Conservation (phyloP, 2,113 vertebrate species). For the Syrrhaptes paradoxus region DNA sequence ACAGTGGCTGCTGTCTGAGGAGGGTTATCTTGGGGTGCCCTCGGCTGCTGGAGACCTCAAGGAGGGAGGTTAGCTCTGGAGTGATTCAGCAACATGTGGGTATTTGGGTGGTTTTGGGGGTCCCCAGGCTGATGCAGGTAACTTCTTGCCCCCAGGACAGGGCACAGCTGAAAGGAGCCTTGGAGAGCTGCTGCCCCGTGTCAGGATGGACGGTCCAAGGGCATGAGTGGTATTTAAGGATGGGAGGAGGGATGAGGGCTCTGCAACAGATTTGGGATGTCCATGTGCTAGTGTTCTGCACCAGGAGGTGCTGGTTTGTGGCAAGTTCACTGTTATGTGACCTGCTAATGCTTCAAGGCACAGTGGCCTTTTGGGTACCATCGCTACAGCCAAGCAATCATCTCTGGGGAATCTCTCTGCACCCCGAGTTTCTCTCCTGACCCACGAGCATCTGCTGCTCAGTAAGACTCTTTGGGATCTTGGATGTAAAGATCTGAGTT, state of each 20-base stretch:
- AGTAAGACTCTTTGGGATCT: neutral
- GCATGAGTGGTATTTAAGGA: neutral
- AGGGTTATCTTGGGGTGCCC: fast-evolving
- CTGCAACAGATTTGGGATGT: neutral
- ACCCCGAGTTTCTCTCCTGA: neutral
- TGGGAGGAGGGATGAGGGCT: neutral
- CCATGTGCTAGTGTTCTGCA: neutral
- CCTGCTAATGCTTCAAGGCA: fast-evolving
- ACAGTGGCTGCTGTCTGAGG: neutral
- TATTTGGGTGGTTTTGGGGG: neutral
- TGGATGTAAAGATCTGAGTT: neutral
- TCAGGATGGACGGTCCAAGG: fast-evolving
- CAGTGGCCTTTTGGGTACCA: neutral
- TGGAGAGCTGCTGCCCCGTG: neutral
- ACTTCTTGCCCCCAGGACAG: neutral
- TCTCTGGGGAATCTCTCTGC: neutral
- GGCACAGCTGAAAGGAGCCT: neutral
- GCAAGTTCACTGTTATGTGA: fast-evolving
- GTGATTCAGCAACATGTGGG: conserved; percentile 18
- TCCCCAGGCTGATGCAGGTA: neutral
- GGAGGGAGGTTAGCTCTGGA: neutral
- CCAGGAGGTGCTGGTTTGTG: neutral
- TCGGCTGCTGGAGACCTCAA: neutral
- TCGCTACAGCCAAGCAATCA: neutral
- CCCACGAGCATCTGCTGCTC: neutral